Evolutionary conservation across 2,113 vertebrate genomes (phyloP).

Genomic region (Embiotoca jacksoni): DNA sequence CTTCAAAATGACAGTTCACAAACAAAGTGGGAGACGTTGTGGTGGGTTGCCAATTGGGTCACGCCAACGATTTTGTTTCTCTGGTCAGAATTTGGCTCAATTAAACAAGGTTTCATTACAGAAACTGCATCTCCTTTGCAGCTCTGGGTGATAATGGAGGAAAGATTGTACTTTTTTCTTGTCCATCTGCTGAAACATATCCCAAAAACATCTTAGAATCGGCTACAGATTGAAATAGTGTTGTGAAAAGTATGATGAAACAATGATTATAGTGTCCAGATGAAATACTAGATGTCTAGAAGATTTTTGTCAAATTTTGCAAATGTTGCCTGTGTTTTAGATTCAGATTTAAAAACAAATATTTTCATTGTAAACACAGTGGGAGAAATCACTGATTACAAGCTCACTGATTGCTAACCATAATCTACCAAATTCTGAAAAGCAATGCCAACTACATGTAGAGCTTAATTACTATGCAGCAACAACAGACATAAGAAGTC

Average conservation of each 20-base stretch:
- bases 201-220: not conserved
- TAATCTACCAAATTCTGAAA: not conserved
- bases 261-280: not conserved
- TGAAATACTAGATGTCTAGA: not conserved
- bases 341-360: too few species aligned
- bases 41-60: not conserved
- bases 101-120: not conserved
- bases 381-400: conserved; percentile 28
- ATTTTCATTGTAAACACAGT: not conserved
- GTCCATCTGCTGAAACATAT: not conserved
- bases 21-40: not conserved
- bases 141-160: not conserved
- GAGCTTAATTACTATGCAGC: conserved; percentile 27
- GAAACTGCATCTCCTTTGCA: not conserved
- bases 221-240: not conserved
- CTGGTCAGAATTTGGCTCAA: not conserved
- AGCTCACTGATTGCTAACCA: conserved; percentile 38
- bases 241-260: not conserved
- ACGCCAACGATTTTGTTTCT: not conserved
- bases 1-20: not conserved
- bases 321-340: too few species aligned
- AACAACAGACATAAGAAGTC: not conserved
- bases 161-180: not conserved
- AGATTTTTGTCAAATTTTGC: not conserved
- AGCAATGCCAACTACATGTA: conserved; percentile 21